Evolutionary conservation across 1,140 invertebrate genomes (phyloP), one percentile per base, ranked within the genome.

Genomic region (Ptiloglossa arizonensis): DNA sequence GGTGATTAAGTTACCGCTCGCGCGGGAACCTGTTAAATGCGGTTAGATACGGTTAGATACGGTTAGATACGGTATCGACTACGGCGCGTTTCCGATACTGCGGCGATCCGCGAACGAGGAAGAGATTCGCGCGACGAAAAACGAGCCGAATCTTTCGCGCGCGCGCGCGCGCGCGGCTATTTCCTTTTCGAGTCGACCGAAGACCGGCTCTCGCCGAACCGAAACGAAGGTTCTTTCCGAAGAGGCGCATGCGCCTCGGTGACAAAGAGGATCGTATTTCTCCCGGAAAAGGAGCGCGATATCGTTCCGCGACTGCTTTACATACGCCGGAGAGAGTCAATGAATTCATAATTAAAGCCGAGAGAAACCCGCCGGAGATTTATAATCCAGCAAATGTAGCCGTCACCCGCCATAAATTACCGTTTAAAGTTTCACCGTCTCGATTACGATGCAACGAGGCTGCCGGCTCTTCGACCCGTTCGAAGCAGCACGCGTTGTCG

Each of bases 1-100:
- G 72, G 82, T 83, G 81, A 84, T 84, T 83, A 84, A 80, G 76
- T 79, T 79, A 79, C 76, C 62, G 35, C 6, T 32, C 41, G 60
- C 41, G 38, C 70, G 69, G 57, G 70, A 73, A 79, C 38, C 76
- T 73, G 69, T 63, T 72, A 64, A 57, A 79, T 24, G 70, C 29
- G 76, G 60, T 57, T 50, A 52, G 70, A 73, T 79, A 72, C 62
- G 59, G 59, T 79, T 72, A 64, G 48, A 79, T 24, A 60, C 29
- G 76, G 60, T 57, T 50, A 52, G 70, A 73, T 79, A 72, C 62
- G 59, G 59, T 79, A 79, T 79, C 76, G 22, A 56, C n/a, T n/a
- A n/a, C n/a, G n/a, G n/a, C n/a, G n/a, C n/a, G n/a, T n/a, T n/a
- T n/a, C n/a, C n/a, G n/a, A n/a, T n/a, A n/a, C n/a, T n/a, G n/a